A percentile compares a stretch with the other conserved stretches of the same genome.
Conservation (phyloP, 2,113 vertebrate genomes). For the Alouatta palliata region DNA sequence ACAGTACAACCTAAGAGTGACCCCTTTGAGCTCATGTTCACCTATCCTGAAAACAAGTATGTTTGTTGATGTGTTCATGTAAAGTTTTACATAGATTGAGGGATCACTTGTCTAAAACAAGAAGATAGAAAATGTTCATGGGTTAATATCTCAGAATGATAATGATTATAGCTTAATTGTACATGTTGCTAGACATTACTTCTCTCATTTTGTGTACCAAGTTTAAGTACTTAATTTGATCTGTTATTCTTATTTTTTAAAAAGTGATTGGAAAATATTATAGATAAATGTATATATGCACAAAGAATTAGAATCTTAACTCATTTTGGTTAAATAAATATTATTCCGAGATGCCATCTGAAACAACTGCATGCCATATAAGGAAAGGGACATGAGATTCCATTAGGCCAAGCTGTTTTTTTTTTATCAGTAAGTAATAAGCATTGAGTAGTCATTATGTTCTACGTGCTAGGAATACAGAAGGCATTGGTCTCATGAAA, state of each 20-base stretch:
- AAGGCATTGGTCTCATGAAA: not conserved
- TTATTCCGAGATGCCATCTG: not conserved
- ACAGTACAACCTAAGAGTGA: not conserved
- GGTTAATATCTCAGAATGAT: not conserved
- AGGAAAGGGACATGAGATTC: not conserved
- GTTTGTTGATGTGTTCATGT: not conserved
- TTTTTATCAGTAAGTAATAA: not conserved
- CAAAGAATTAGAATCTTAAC: not conserved
- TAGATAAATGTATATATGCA: not conserved
- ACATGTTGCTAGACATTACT: not conserved
- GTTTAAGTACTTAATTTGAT: not conserved
- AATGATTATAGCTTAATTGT: not conserved
- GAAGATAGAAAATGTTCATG: not conserved
- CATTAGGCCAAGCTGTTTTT: not conserved
- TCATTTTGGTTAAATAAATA: conserved; percentile 15
- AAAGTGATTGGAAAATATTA: not conserved
- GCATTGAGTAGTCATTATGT: not conserved
- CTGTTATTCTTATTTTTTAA: not conserved
- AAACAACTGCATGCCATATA: not conserved
- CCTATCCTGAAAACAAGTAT: not conserved
- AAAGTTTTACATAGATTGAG: not conserved
- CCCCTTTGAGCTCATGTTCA: not conserved
- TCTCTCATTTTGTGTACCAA: not conserved
- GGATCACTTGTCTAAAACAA: not conserved
- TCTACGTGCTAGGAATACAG: not conserved